Evolutionary conservation across 2,113 vertebrate species (phyloP).

Genomic region (Symphodus melops): DNA sequence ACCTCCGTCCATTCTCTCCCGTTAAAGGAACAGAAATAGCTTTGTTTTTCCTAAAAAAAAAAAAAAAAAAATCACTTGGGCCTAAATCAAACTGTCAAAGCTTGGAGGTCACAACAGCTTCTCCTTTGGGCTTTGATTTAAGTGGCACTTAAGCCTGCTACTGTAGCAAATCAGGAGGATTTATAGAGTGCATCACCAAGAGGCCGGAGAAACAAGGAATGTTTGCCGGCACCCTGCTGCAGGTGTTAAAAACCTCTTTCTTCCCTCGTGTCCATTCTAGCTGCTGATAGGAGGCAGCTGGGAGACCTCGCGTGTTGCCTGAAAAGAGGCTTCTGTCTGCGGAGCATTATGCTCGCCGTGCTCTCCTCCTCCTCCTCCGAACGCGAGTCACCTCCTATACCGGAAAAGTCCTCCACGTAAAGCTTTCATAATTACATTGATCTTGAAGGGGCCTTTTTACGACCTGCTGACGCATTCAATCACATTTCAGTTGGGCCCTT

Average conservation of each 20-base stretch:
- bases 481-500: slow-evolving; percentile 64
- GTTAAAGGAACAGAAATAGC: slow-evolving; percentile 48
- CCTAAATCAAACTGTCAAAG: slow-evolving; percentile 54
- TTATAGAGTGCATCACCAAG: slow-evolving; percentile 74
- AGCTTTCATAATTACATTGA: slow-evolving; percentile 73
- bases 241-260: slow-evolving; percentile 69
- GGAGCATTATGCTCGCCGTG: slow-evolving; percentile 39
- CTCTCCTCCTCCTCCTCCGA: slow-evolving; percentile 22
- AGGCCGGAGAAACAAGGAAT: slow-evolving; percentile 46
- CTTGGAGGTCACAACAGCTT: slow-evolving; percentile 60
- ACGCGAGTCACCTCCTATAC: slow-evolving; percentile 49
- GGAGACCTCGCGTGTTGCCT: slow-evolving; percentile 53
- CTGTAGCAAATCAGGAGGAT: slow-evolving; percentile 76
- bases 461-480: slow-evolving; percentile 72
- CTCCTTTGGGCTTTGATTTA: slow-evolving; percentile 61
- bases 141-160: slow-evolving; percentile 63
- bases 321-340: slow-evolving; percentile 47
- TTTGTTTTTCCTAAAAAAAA: slow-evolving; percentile 72
- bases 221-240: slow-evolving; percentile 66
- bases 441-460: slow-evolving; percentile 74
- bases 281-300: slow-evolving; percentile 75
- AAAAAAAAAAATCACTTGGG: slow-evolving; percentile 54
- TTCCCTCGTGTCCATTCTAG: slow-evolving; percentile 33
- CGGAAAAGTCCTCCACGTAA: slow-evolving; percentile 65
- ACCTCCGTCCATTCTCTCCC: slow-evolving; percentile 7